Conservation (phyloP, 2,888 invertebrate genomes). For the Beris morrisii region DNA sequence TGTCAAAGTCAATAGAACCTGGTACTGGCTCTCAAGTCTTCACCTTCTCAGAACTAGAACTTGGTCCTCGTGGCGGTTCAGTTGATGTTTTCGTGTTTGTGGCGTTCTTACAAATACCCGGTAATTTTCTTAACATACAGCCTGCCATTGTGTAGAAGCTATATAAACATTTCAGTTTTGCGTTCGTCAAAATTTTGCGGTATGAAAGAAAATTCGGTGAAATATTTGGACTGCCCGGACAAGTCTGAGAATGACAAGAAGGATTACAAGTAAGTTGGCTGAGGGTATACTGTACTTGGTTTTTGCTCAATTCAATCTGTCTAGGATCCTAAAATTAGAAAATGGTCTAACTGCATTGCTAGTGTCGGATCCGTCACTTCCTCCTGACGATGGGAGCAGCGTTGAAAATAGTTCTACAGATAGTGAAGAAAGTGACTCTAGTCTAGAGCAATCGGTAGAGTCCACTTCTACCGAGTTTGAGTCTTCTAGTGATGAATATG, state of each 20-base stretch:
- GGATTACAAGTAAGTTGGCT: conserved; percentile 66
- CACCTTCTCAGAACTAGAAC: no score
- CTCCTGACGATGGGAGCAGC: conserved; percentile 44
- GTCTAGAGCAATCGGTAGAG: conserved; percentile 44
- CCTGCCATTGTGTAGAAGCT: no score
- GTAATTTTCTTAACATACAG: no score
- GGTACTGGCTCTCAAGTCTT: no score
- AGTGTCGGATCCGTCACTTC: conserved; percentile 65
- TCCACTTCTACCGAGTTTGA: conserved; percentile 16
- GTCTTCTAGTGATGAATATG: conserved; percentile 17
- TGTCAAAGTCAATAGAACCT: no score
- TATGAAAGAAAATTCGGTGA: conserved; percentile 18
- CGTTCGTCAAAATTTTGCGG: not conserved
- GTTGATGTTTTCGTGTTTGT: no score
- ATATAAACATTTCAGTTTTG: not conserved
- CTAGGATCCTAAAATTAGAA: conserved; percentile 64
- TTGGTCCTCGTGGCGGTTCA: no score
- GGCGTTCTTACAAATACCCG: no score
- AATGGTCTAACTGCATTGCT: conserved; percentile 75
- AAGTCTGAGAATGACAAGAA: conserved; percentile 79
- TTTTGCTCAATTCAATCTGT: not conserved
- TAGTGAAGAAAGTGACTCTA: not conserved
- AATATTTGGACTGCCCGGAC: conserved; percentile 61
- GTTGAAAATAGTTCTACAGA: not conserved
- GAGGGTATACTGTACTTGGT: not conserved